Conservation (phyloP, 1,140 invertebrate species). For the Atta colombica region DNA sequence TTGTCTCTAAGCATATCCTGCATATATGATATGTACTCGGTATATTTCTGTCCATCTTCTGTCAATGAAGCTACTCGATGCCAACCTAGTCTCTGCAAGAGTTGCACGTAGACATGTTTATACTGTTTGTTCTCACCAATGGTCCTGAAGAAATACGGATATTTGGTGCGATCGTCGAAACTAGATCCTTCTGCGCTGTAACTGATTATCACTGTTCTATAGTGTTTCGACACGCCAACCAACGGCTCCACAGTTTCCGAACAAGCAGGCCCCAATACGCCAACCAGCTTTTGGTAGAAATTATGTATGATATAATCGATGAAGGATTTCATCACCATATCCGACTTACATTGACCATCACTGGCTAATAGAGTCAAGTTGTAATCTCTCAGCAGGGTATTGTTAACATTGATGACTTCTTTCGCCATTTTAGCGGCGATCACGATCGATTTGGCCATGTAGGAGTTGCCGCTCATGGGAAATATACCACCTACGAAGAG, state of each 20-base stretch:
- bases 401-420: conserved; percentile 89
- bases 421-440: conserved; percentile 90
- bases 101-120: conserved; percentile 90
- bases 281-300: conserved; percentile 88
- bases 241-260: conserved; percentile 94
- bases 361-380: conserved; percentile 88
- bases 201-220: conserved; percentile 92
- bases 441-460: conserved; percentile 89
- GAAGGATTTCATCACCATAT: conserved; percentile 93
- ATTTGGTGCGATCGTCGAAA: conserved; percentile 90
- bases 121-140: conserved; percentile 94
- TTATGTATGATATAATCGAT: conserved; percentile 90
- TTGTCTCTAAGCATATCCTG: conserved; percentile 89
- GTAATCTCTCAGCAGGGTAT: conserved; percentile 89
- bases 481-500: conserved; percentile 93
- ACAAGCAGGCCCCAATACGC: conserved; percentile 94
- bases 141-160: conserved; percentile 94
- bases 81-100: conserved; percentile 91
- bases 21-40: conserved; percentile 92
- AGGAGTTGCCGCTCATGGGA: conserved; percentile 88
- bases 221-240: conserved; percentile 93
- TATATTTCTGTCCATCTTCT: conserved; percentile 93
- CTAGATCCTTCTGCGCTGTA: conserved; percentile 93
- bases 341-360: conserved; percentile 92
- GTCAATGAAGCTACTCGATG: conserved; percentile 91